Evolutionary conservation across 2,113 vertebrate species (phyloP).

Genomic region (Pelusios castaneus): DNA sequence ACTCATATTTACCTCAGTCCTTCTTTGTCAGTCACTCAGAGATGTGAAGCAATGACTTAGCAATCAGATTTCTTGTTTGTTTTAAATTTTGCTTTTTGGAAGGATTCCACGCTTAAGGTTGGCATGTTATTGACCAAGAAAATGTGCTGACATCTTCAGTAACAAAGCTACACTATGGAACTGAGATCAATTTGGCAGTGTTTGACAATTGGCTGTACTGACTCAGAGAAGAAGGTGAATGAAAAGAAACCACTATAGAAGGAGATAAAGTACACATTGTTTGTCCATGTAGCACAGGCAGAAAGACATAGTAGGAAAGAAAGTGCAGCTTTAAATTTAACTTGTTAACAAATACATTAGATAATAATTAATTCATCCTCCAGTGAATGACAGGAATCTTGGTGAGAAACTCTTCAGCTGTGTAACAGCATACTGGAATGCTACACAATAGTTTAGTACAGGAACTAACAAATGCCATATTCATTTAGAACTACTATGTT

Average conservation of each 20-base stretch:
- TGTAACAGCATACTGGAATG: neutral
- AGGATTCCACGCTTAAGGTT: neutral
- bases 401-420: neutral
- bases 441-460: neutral
- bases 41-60: neutral
- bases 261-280: neutral
- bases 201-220: neutral
- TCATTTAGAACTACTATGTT: neutral
- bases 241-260: neutral
- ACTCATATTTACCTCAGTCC: neutral
- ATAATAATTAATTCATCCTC: neutral
- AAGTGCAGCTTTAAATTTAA: neutral
- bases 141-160: neutral
- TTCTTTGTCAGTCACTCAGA: slow-evolving; percentile 14
- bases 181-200: neutral
- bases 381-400: neutral
- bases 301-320: accelerated
- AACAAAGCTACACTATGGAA: neutral
- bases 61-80: neutral
- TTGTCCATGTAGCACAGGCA: neutral
- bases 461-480: neutral
- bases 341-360: neutral
- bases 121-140: slow-evolving; percentile 9
- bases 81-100: slow-evolving; percentile 23
- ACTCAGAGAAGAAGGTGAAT: neutral